phyloP scores from a whole-genome alignment of 1,140 invertebrate species.

The Lepidostoma basale region DNA sequence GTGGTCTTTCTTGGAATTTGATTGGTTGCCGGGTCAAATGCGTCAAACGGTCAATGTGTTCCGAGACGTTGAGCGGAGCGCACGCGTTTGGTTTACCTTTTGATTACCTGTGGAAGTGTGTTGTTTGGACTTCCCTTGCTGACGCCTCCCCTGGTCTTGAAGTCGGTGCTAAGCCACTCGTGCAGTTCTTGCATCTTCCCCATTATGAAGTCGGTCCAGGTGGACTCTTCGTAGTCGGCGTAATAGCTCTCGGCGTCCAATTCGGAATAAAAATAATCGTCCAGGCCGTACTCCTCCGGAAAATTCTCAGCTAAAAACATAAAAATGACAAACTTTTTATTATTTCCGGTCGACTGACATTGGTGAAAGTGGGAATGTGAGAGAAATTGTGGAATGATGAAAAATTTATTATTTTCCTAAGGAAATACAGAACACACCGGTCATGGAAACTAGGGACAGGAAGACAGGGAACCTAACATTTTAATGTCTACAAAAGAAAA shows the following conservation, averaged over 20 bases:
- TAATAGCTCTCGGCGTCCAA: conserved; percentile 35
- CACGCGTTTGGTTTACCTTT: conserved; percentile 3
- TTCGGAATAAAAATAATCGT: conserved; percentile 42
- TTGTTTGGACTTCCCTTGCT: conserved; percentile 36
- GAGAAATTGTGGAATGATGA: no score
- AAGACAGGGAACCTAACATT: no score
- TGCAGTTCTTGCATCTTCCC: conserved; percentile 61
- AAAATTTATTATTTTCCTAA: neutral
- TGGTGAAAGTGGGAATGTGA: neutral
- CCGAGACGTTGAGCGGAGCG: conserved; percentile 11
- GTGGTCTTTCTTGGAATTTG: no score
- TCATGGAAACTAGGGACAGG: no score
- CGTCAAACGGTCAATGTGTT: no score
- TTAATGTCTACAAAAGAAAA: no score
- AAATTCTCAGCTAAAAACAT: neutral
- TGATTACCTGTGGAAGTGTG: conserved; percentile 10
- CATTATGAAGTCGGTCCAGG: conserved; percentile 36
- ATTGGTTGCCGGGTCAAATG: no score
- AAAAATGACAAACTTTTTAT: neutral
- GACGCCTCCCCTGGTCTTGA: conserved; percentile 40
- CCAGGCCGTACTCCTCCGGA: conserved; percentile 31
- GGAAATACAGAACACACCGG: no score
- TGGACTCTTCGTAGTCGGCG: conserved; percentile 33
- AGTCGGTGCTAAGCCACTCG: conserved; percentile 57
- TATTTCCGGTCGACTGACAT: neutral